phyloP scores from a whole-genome alignment of 2,113 vertebrate genomes.

The Mastomys natalensis region DNA sequence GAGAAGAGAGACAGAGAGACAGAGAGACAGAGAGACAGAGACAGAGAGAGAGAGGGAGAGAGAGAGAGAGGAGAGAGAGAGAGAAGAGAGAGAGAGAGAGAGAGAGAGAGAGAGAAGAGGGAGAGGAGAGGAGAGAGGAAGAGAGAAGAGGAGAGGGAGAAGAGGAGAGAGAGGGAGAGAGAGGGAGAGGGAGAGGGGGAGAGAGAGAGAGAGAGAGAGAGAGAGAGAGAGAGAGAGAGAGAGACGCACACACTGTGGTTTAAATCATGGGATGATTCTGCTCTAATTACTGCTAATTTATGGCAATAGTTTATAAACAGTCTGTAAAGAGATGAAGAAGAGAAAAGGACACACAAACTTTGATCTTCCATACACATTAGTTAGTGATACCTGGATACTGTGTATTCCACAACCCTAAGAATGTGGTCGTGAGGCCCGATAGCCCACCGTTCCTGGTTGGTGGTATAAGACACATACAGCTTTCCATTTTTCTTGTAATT shows the following conservation, averaged over 20 bases:
- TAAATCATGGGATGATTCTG: not conserved
- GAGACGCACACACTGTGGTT: not conserved
- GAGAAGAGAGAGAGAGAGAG: too few relatives aligned
- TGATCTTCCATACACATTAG: not conserved
- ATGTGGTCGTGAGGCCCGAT: slow-evolving; percentile 99
- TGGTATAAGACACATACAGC: slow-evolving; percentile 99
- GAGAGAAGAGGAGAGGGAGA: too few relatives aligned
- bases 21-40: too few relatives aligned
- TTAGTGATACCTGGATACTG: slow-evolving; percentile 94
- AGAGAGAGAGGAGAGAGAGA: too few relatives aligned
- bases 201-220: too few relatives aligned
- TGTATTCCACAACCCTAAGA: slow-evolving; percentile 99
- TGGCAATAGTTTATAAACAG: not conserved
- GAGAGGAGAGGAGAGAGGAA: not conserved
- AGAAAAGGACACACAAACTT: slow-evolving; percentile 53
- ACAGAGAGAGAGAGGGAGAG: not conserved
- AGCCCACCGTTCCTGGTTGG: slow-evolving; percentile 99
- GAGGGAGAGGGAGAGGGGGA: not conserved
- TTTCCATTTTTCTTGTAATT: slow-evolving; percentile 99
- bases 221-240: not conserved
- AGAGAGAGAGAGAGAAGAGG: not conserved
- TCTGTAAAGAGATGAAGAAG: slow-evolving; percentile 21
- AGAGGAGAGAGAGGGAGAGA: not conserved
- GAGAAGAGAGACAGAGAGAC: not conserved
- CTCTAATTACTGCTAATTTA: slow-evolving; percentile 1